Percentiles rank a stretch among this genome's conserved stretches.
phyloP scores from a whole-genome alignment of 2,888 invertebrate species.

The Fabriciana adippe region DNA sequence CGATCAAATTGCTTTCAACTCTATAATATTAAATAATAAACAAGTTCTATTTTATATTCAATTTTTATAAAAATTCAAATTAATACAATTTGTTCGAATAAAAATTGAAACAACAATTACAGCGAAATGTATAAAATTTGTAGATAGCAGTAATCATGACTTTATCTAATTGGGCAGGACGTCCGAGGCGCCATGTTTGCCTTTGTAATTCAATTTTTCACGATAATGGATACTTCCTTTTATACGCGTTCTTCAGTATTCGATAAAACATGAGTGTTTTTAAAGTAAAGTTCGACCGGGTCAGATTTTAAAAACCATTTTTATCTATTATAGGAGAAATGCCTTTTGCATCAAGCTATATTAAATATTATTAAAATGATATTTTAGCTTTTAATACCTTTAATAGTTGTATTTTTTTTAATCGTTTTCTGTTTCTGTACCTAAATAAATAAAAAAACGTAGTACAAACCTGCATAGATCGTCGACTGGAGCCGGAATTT shows the following conservation, averaged over 20 bases:
- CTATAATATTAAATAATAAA: neutral
- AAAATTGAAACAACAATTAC: neutral
- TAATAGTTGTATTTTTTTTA: neutral
- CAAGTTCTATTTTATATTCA: neutral
- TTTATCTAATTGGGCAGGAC: slow-evolving; percentile 28
- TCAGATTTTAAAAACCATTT: neutral
- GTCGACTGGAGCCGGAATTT: slow-evolving; percentile 92
- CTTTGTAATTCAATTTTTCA: slow-evolving; percentile 41
- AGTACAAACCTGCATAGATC: slow-evolving; percentile 89
- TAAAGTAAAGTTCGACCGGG: neutral
- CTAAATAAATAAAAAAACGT: neutral
- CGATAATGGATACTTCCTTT: slow-evolving; percentile 32
- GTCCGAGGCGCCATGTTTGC: slow-evolving; percentile 29
- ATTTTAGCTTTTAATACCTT: neutral
- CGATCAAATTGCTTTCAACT: slow-evolving; percentile 15
- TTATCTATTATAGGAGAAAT: neutral
- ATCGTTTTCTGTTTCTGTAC: too few species aligned
- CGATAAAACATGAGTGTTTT: slow-evolving; percentile 18
- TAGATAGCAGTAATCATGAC: slow-evolving; percentile 15
- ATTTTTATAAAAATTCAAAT: neutral
- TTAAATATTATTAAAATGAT: too few species aligned
- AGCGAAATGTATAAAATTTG: neutral
- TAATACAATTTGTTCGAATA: neutral
- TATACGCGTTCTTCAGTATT: slow-evolving; percentile 17
- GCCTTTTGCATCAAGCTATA: neutral